Evolutionary conservation across 2,113 vertebrate genomes (phyloP).

Genomic region (Axis porcinus): DNA sequence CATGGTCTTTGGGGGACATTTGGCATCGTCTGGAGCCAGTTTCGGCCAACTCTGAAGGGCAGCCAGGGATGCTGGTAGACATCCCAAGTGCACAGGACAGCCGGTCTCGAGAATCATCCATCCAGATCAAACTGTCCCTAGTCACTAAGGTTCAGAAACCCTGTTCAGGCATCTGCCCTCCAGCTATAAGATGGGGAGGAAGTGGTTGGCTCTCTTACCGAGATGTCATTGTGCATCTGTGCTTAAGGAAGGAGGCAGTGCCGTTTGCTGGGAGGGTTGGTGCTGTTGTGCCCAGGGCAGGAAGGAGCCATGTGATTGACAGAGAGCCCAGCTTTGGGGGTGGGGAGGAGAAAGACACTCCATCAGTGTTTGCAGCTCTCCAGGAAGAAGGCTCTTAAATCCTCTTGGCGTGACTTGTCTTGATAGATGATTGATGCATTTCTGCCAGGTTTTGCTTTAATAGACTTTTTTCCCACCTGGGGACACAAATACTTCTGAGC

Average conservation of each 20-base stretch:
- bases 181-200: neutral
- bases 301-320: neutral
- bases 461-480: neutral
- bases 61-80: neutral
- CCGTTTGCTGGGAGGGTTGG: neutral
- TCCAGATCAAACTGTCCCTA: neutral
- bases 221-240: rapidly evolving
- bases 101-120: neutral
- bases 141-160: neutral
- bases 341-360: neutral
- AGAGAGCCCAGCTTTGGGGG: rapidly evolving
- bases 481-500: neutral
- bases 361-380: neutral
- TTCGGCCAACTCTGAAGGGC: neutral
- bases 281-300: neutral
- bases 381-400: neutral
- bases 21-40: rapidly evolving
- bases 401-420: neutral
- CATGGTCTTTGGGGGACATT: neutral
- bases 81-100: neutral
- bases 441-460: neutral
- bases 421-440: neutral
- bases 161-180: too few species aligned
- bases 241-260: neutral
- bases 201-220: neutral